Base-by-base conservation (phyloP, 2,113 vertebrate genomes). In the Pyrgilauda ruficollis region DNA sequence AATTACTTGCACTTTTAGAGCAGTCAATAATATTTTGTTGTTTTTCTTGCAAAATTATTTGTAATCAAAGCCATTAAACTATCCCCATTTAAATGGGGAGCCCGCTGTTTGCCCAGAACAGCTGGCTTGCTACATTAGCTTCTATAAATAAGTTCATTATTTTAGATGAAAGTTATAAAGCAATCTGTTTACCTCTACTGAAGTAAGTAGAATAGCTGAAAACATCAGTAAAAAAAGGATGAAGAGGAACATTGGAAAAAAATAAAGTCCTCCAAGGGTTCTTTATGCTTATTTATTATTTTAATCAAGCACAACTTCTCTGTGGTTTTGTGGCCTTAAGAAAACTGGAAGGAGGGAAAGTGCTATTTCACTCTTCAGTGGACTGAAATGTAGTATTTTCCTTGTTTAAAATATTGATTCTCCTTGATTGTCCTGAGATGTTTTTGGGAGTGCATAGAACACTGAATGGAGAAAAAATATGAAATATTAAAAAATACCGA, bases 331-430 rank as follows among this genome's bases (percentile, higher is more conserved):
- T 55, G 69, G 89, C 80, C 90, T 94, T 53, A 43, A 78, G 75
- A 90, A 97, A 94, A 84, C 37, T 78, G 52, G 75, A 73, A 77
- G 67, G 39, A 84, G 61, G n/a, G 35, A 73, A 96, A 91, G 80
- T 84, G 41, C 30, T 74, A 23, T 94, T 96, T 96, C 64, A 84
- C 55, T 85, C 43, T 73, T 61, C 41, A 85, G 41, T 75, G 90
- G 95, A 88, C 91, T 97, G 88, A 97, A 90, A 92, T 78, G 58
- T 82, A 90, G 69, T 94, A 59, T 94, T 76, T 91, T 84, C 63
- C 91, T 91, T 85, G 56, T 92, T 75, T 92, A 79, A 92, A 68
- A 50, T 77, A 69, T 3, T 80, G 23, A 49, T 86, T 73, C 70
- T 77, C 21, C 12, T 5, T 14, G 17, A 3, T 33, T 84, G 37